A percentile compares a stretch with the other conserved stretches of the same genome.
Conservation (phyloP, 2,888 invertebrate species). For the Standfussiana lucernea region DNA sequence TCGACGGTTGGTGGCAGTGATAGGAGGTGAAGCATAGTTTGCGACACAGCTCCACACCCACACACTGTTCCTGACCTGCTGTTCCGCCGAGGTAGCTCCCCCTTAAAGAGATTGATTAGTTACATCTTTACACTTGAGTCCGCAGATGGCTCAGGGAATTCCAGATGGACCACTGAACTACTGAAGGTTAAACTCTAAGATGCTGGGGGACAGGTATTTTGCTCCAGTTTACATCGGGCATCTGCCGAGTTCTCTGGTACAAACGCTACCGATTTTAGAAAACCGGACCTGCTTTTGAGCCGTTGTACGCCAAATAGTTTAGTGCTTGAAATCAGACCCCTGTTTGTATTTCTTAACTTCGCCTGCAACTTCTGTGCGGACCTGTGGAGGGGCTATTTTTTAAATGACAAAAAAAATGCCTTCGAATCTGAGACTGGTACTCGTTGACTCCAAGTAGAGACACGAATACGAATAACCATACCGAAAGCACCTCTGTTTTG, state of each 20-base stretch:
- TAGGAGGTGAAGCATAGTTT: background rate
- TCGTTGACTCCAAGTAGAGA: too few relatives aligned
- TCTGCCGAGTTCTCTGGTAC: background rate
- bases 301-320: background rate
- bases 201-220: background rate
- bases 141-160: background rate
- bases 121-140: background rate
- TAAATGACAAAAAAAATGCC: background rate
- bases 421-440: background rate
- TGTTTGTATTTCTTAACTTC: background rate
- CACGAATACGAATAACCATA: too few relatives aligned
- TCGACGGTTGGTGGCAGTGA: background rate
- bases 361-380: background rate
- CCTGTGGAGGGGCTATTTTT: background rate
- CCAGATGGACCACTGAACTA: too few relatives aligned
- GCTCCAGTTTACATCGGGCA: background rate
- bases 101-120: background rate
- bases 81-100: background rate
- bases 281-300: background rate
- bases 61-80: background rate
- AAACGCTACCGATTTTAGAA: background rate
- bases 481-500: background rate
- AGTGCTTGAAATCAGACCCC: background rate
- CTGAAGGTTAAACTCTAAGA: background rate
- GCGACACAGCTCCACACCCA: background rate